phyloP scores from a whole-genome alignment of 2,888 invertebrate species.

The Aromia moschata region DNA sequence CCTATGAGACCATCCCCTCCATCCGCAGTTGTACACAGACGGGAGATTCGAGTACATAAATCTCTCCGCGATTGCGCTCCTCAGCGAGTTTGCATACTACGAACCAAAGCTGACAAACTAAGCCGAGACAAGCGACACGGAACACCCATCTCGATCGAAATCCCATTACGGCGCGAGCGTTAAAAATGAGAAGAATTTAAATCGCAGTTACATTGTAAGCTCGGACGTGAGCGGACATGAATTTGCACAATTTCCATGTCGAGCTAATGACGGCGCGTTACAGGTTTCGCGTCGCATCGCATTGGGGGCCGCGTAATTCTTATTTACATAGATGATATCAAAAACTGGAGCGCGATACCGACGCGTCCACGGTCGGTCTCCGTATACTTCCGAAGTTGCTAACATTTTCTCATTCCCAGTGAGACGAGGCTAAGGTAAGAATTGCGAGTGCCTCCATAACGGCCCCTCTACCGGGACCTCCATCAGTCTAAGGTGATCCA shows the following conservation, averaged over 20 bases:
- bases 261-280: constrained; percentile 29
- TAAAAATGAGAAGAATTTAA: constrained; percentile 56
- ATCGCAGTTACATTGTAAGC: constrained; percentile 48
- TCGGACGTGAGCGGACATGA: constrained; percentile 40
- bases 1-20: no score
- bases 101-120: constrained; percentile 53
- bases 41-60: constrained; percentile 39
- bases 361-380: no score
- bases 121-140: constrained; percentile 54
- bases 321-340: constrained; percentile 40
- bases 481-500: no score
- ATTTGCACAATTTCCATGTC: constrained; percentile 43
- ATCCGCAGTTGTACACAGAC: constrained; percentile 16
- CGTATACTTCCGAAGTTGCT: no score
- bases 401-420: no score
- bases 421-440: no score
- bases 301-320: constrained; percentile 26
- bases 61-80: constrained; percentile 37
- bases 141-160: constrained; percentile 59
- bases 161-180: constrained; percentile 54
- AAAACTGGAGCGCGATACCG: constrained; percentile 42
- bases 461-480: no score
- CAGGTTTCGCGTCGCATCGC: constrained; percentile 15
- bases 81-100: constrained; percentile 46
- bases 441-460: no score